A percentile compares a stretch with the other conserved stretches of the same genome.
These are phyloP conservation scores for Drosophila engyochracea DNA, from an alignment of 2,888 invertebrate species.

Conservation along the genomic window DNA sequence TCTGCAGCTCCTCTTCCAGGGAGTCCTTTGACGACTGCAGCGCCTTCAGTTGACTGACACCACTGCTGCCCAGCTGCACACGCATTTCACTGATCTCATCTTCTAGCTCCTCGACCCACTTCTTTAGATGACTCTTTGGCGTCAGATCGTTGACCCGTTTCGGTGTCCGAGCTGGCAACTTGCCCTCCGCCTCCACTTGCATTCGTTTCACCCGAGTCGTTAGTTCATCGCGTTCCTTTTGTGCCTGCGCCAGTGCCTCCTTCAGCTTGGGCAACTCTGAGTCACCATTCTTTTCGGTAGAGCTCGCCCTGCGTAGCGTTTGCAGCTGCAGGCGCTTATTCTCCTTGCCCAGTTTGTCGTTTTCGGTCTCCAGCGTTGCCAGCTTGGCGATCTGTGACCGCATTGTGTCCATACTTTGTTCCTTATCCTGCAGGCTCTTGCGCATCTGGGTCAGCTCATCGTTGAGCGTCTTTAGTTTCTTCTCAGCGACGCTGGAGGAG, in stretches of 20 bases:
- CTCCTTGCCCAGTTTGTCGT: conserved; percentile 90
- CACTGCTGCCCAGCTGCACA: conserved; percentile 84
- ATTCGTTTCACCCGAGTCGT: conserved; percentile 89
- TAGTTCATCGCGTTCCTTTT: conserved; percentile 89
- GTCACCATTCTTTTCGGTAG: conserved; percentile 84
- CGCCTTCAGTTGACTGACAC: conserved; percentile 86
- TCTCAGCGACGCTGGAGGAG: conserved; percentile 73
- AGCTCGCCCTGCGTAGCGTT: conserved; percentile 86
- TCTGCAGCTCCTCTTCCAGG: conserved; percentile 89
- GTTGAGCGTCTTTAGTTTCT: conserved; percentile 87
- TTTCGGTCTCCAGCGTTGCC: conserved; percentile 90
- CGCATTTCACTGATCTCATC: conserved; percentile 90
- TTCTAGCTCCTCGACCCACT: conserved; percentile 94
- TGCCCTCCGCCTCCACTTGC: conserved; percentile 88
- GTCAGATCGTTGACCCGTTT: conserved; percentile 90
- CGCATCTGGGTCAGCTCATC: conserved; percentile 91
- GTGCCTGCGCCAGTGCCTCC: conserved; percentile 86
- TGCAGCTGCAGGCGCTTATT: conserved; percentile 89
- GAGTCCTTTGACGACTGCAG: conserved; percentile 89
- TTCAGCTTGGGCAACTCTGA: conserved; percentile 87
- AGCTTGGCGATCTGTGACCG: conserved; percentile 90
- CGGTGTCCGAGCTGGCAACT: conserved; percentile 89
- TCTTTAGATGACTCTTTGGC: conserved; percentile 87
- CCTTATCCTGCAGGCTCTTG: conserved; percentile 93
- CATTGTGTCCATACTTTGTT: conserved; percentile 91